Conservation (phyloP, 2,797 vertebrate species). For the Pogonophryne albipinna region DNA sequence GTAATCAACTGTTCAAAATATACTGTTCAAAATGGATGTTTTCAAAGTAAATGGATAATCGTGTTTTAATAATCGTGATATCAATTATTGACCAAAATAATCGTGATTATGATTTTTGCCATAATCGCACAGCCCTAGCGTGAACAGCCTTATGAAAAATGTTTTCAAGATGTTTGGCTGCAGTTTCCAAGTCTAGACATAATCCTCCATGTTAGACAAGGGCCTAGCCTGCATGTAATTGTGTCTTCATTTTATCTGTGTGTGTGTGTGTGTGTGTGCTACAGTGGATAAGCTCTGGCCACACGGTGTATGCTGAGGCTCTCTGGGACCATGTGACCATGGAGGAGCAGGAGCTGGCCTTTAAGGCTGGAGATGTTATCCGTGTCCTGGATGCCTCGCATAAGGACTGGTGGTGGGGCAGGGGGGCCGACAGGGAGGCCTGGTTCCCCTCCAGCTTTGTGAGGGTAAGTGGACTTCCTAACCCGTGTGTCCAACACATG, state of each 20-base stretch:
- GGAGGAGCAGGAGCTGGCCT: conserved; percentile 98
- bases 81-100: too few relatives aligned
- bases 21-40: too few relatives aligned
- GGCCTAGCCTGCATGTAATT: conserved; percentile 71
- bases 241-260: conserved; percentile 67
- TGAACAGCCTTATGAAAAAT: conserved; percentile 34
- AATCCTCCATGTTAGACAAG: conserved; percentile 70
- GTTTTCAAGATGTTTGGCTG: conserved; percentile 60
- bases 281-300: conserved; percentile 93
- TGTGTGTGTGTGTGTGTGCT: conserved; percentile 34
- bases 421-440: conserved; percentile 90
- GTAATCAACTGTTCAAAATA: too few relatives aligned
- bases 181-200: conserved; percentile 52
- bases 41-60: too few relatives aligned
- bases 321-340: conserved; percentile 99
- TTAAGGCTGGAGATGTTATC: conserved; percentile 98
- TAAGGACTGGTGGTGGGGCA: conserved; percentile 99
- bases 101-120: too few relatives aligned
- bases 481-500: conserved; percentile 54
- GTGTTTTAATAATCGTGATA: too few relatives aligned
- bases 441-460: conserved; percentile 99
- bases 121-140: too few relatives aligned
- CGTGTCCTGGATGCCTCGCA: conserved; percentile 94
- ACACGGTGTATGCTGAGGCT: conserved; percentile 93
- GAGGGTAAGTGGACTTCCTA: conserved; percentile 88